Evolutionary conservation across 2,888 invertebrate genomes (phyloP), one percentile per base, ranked within the genome.

Genomic region (Tuta absoluta): DNA sequence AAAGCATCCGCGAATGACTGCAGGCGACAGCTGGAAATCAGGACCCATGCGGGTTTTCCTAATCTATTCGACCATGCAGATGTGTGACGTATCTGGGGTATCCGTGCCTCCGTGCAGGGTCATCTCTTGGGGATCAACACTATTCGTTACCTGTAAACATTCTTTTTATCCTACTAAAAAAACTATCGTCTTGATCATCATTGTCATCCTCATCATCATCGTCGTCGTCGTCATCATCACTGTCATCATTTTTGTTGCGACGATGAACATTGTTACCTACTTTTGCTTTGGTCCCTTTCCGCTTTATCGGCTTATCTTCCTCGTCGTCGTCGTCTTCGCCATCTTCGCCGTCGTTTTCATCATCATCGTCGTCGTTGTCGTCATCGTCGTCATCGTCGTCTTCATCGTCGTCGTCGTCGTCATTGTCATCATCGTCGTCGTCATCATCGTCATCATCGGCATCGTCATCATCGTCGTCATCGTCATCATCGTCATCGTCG

Each of bases 1-100:
- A 81, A 92, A 92, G 92, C 92, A 85, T 79, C 87, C 88, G 89
- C 90, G 87, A 91, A 92, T 92, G 93, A 93, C 93, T 93, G 93
- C 93, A 93, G 93, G 93, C 93, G 93, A 93, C 90, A 92, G 92
- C 93, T 93, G 90, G 83, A 80, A 74, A 76, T 75, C 76, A 76
- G 86, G 84, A 83, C 82, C 92, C 91, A 92, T 90, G 90, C 89
- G 86, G 86, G 86, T 72, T n/a, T 45, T 77, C 82, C 75, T 58
- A 56, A 41, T 45, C 60, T 66, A 72, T 76, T 83, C 73, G 88
- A 89, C 91, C 91, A 91, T 91, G 91, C 91, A 91, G 91, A 89
- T 87, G 89, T 86, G 33, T 62, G 51, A 62, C 62, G 82, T 85
- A 80, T 81, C 72, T 77, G 78, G 83, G 81, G 72, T 75, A 74